Evolutionary conservation across 2,888 invertebrate genomes (phyloP).

Genomic region (Drosophila paramelanica): DNA sequence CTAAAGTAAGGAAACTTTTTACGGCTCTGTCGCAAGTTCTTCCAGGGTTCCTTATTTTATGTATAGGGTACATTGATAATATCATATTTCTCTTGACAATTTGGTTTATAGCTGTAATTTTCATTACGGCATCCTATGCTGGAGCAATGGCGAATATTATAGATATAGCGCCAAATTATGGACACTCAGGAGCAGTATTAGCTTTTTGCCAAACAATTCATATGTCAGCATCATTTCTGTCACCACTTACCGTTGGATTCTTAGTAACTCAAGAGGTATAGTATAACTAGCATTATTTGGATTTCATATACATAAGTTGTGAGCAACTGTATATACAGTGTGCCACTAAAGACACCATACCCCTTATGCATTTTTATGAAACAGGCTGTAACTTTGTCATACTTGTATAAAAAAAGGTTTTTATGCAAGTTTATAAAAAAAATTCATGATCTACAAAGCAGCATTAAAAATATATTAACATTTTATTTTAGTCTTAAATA

Average conservation of each 20-base stretch:
- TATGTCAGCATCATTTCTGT: slow-evolving; percentile 90
- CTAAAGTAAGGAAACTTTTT: slow-evolving; percentile 89
- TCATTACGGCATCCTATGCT: slow-evolving; percentile 90
- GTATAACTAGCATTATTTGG: slow-evolving; percentile 25
- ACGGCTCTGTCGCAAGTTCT: slow-evolving; percentile 89
- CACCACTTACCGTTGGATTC: slow-evolving; percentile 88
- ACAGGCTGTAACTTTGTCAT: too few species aligned
- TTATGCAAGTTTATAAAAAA: too few species aligned
- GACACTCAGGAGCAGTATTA: slow-evolving; percentile 87
- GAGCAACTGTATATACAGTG: too few species aligned
- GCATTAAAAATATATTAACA: too few species aligned
- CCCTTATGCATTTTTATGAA: too few species aligned
- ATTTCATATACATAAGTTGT: neutral
- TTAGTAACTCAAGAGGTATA: slow-evolving; percentile 87
- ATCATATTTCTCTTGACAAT: slow-evolving; percentile 87
- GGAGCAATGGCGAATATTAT: slow-evolving; percentile 92
- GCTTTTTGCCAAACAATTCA: slow-evolving; percentile 92
- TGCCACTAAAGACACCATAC: too few species aligned
- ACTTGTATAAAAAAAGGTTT: too few species aligned
- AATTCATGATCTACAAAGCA: too few species aligned
- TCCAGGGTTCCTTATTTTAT: slow-evolving; percentile 88
- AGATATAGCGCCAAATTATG: slow-evolving; percentile 92
- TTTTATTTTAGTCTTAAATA: too few species aligned
- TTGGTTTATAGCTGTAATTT: slow-evolving; percentile 89
- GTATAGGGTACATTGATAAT: slow-evolving; percentile 88